Evolutionary conservation across 2,797 vertebrate genomes (phyloP).

Genomic region (Neostethus bicornis): DNA sequence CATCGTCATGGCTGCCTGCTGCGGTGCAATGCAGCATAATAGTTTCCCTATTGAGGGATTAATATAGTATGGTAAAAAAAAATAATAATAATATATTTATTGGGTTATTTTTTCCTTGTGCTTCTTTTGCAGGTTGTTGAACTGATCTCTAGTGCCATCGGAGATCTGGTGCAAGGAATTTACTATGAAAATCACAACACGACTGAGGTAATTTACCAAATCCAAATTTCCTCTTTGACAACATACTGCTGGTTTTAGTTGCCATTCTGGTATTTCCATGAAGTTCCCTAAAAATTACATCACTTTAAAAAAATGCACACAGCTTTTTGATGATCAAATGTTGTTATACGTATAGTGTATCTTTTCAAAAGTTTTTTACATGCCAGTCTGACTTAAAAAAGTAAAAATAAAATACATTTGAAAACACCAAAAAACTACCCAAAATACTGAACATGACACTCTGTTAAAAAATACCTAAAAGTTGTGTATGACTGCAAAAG

Average conservation of each 20-base stretch:
- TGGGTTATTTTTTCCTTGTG: conserved; percentile 3
- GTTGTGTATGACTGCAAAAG: too few relatives aligned
- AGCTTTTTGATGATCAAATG: background rate
- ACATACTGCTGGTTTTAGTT: background rate
- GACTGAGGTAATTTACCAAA: conserved; percentile 80
- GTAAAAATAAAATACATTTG: background rate
- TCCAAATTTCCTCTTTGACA: too few relatives aligned
- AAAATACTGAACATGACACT: background rate
- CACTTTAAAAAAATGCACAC: background rate
- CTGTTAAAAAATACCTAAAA: background rate
- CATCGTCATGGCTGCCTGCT: too few relatives aligned
- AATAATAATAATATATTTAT: too few relatives aligned
- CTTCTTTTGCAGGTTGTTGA: conserved; percentile 88
- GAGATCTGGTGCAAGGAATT: conserved; percentile 94
- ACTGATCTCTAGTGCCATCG: conserved; percentile 93
- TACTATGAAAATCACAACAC: conserved; percentile 87
- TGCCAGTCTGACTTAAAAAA: background rate
- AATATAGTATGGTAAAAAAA: too few relatives aligned
- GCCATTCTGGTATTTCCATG: background rate
- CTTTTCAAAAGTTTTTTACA: background rate
- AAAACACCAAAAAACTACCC: background rate
- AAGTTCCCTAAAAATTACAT: too few relatives aligned
- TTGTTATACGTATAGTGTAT: rapidly evolving
- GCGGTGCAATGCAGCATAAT: too few relatives aligned
- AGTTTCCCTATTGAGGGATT: too few relatives aligned